Conservation (phyloP, 2,888 invertebrate species). For the Eupithecia insigniata region DNA sequence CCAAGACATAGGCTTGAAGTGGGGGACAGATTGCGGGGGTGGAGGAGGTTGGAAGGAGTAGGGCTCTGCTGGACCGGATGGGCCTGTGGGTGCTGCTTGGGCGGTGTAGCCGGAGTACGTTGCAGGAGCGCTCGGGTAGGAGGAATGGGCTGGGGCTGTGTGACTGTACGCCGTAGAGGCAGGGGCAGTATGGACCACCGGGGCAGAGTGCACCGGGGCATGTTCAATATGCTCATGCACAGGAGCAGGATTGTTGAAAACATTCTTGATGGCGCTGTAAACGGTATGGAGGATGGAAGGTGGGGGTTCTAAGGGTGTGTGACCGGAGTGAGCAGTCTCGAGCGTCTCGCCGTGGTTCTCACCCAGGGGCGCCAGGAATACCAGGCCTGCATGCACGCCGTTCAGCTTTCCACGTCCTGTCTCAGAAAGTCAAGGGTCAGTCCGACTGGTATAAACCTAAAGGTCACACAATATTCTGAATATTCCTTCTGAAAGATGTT, state of each 20-base stretch:
- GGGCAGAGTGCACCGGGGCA: slow-evolving; percentile 9
- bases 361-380: slow-evolving; percentile 75
- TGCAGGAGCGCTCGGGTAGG: not conserved
- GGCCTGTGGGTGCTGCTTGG: slow-evolving; percentile 41
- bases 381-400: slow-evolving; percentile 78
- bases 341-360: slow-evolving; percentile 62
- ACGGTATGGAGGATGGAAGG: slow-evolving; percentile 71
- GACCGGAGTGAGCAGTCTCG: slow-evolving; percentile 57
- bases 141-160: slow-evolving; percentile 42
- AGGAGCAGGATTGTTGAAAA: slow-evolving; percentile 51
- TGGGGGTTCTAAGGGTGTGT: slow-evolving; percentile 73
- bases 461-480: not conserved
- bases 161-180: slow-evolving; percentile 33
- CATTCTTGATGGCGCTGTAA: slow-evolving; percentile 74
- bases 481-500: not conserved
- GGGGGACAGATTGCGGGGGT: slow-evolving; percentile 62
- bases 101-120: slow-evolving; percentile 19
- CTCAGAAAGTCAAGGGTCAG: slow-evolving; percentile 61
- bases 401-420: slow-evolving; percentile 78
- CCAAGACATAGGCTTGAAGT: slow-evolving; percentile 73
- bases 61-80: slow-evolving; percentile 48
- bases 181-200: slow-evolving; percentile 38
- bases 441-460: not conserved
- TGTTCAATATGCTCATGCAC: not conserved
- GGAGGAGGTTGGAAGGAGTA: slow-evolving; percentile 66